Evolutionary conservation across 1,140 invertebrate species (phyloP).

Genomic region (Drosophila arizonae): DNA sequence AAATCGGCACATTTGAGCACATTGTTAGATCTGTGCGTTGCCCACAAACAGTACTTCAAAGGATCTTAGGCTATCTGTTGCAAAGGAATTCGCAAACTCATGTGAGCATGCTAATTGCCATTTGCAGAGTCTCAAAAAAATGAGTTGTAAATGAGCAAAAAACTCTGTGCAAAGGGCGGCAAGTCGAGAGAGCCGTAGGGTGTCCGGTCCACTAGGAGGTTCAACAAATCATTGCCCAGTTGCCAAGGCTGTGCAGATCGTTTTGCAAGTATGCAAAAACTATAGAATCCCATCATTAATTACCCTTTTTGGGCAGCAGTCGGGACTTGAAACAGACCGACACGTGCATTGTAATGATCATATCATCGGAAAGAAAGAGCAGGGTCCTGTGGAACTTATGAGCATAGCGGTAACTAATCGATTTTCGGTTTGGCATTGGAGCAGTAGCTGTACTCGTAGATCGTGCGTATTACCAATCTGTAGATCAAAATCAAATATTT

Average conservation of each 20-base stretch:
- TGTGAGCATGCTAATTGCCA: constrained; percentile 73
- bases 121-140: constrained; percentile 76
- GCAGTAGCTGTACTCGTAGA: constrained; percentile 19
- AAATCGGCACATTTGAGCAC: constrained; percentile 34
- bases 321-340: constrained; percentile 57
- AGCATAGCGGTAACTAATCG: constrained; percentile 61
- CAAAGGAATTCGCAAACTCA: constrained; percentile 52
- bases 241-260: not conserved
- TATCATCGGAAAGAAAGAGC: constrained; percentile 51
- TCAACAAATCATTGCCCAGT: constrained; percentile 59
- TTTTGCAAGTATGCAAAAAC: constrained; percentile 46
- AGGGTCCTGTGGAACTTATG: constrained; percentile 38
- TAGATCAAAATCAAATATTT: constrained; percentile 71
- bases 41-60: constrained; percentile 54
- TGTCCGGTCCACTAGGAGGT: constrained; percentile 17
- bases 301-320: constrained; percentile 37
- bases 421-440: constrained; percentile 38
- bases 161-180: constrained; percentile 40
- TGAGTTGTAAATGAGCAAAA: constrained; percentile 78
- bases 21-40: constrained; percentile 14
- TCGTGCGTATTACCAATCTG: constrained; percentile 31
- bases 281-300: constrained; percentile 58
- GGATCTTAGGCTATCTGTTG: constrained; percentile 31
- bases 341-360: constrained; percentile 68
- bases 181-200: constrained; percentile 1